Base-by-base conservation (phyloP, 2,113 vertebrate species). In the Pterocles orientalis region DNA sequence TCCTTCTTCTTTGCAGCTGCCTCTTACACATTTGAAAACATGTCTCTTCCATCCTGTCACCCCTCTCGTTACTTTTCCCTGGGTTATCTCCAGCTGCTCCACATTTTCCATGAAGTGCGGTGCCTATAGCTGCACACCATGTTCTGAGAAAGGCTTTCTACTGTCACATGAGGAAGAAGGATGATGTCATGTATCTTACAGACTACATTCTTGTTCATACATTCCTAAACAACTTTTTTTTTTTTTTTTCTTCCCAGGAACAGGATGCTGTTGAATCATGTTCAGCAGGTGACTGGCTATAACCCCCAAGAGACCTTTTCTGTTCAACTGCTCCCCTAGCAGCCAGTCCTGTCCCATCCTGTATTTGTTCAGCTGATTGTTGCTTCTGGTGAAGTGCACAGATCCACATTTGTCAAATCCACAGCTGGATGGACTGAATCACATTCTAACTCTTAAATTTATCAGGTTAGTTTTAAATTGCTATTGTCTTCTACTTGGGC, bases 151-250 rank as follows among this genome's bases (percentile, higher is more conserved):
- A 69, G 54, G 39, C 25, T 28, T 85, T 89, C 66, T 53, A 4
- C 41, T 36, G 13, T 8, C 43, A 34, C 24, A 12, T 9, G 43
- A 82, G 43, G 64, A 85, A 84, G 65, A 53, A 60, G 61, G 28
- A 65, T 41, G n/a, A 60, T 0, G 0, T 36, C 18, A 5, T 2
- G 33, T 12, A 71, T 48, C 61, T 76, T 39, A 64, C 18, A 34
- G 62, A 28, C 51, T 18, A 33, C 8, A 16, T 62, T 91, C 60
- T 77, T 68, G 14, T 76, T 88, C 57, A 31, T 60, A 60, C 6
- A 48, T 76, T 51, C 66, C 53, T 12, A 15, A 60, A 43, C 39
- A 34, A 36, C 66, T 7, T 1, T 24, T 53, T 24, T 15, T 25
- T 53, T 53, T 53, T 28, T 25, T 15, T 5, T 8, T 7, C 1